These are phyloP conservation scores for Drosophila fungiperda DNA, from an alignment of 2,888 invertebrate genomes.

Conservation along the genomic window DNA sequence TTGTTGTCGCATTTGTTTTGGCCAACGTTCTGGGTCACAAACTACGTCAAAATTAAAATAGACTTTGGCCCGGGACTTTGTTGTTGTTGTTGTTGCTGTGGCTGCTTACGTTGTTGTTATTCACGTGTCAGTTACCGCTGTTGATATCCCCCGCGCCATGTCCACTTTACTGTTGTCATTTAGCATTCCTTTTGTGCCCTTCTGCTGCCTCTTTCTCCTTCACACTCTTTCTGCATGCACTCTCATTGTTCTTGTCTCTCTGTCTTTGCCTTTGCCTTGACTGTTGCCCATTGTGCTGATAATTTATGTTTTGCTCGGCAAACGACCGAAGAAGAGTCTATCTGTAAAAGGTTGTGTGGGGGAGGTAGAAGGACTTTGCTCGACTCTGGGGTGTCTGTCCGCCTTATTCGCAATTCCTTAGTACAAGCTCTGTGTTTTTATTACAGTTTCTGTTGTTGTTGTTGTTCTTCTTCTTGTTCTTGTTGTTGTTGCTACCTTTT, in stretches of 20 bases:
- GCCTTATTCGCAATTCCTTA: slow-evolving; percentile 39
- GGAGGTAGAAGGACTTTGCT: slow-evolving; percentile 9
- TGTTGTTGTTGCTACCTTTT: slow-evolving; percentile 40
- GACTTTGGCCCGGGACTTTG: slow-evolving; percentile 57
- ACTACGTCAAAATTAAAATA: slow-evolving; percentile 75
- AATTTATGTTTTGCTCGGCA: slow-evolving; percentile 60
- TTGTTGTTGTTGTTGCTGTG: neutral
- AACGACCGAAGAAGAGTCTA: slow-evolving; percentile 24
- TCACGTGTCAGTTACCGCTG: slow-evolving; percentile 6
- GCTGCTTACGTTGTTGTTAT: neutral
- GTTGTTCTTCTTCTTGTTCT: slow-evolving; percentile 28
- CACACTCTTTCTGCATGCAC: neutral
- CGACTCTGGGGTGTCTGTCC: slow-evolving; percentile 35
- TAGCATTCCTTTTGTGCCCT: slow-evolving; percentile 34
- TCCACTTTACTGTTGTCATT: slow-evolving; percentile 32
- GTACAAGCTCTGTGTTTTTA: slow-evolving; percentile 30
- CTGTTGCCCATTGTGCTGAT: slow-evolving; percentile 68
- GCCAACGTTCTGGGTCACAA: slow-evolving; percentile 67
- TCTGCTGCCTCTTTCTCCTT: neutral
- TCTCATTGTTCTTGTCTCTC: neutral
- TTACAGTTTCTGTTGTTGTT: slow-evolving; percentile 21
- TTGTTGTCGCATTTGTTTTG: slow-evolving; percentile 46
- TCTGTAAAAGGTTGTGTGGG: neutral
- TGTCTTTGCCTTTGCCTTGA: slow-evolving; percentile 49
- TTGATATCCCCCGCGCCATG: slow-evolving; percentile 1